These are phyloP conservation scores for Caenorhabditis sp. DNA, from an alignment of 2,888 invertebrate species.

Conservation along the genomic window DNA sequence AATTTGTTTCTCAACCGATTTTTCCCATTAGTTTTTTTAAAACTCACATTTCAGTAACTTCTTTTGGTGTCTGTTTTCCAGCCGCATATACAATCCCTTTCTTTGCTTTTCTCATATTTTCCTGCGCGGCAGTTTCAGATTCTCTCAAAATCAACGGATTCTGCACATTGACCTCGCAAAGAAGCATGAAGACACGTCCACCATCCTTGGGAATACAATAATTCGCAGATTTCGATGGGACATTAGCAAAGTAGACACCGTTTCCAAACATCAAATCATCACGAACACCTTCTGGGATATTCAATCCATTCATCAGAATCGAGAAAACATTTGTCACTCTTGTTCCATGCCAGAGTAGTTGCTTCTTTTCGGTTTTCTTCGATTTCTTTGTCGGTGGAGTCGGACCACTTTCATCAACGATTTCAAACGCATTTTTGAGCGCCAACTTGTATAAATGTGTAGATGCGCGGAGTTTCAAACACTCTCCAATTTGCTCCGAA, in stretches of 20 bases:
- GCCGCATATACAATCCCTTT: constrained; percentile 33
- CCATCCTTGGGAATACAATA: constrained; percentile 29
- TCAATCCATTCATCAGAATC: constrained; percentile 38
- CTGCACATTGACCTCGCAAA: constrained; percentile 31
- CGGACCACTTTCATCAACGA: not conserved
- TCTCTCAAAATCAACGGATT: constrained; percentile 25
- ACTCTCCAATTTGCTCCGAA: constrained; percentile 17
- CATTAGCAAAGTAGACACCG: constrained; percentile 41
- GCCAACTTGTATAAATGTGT: constrained; percentile 21
- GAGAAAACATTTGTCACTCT: constrained; percentile 42
- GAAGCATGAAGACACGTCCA: constrained; percentile 24
- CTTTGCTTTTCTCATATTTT: constrained; percentile 11
- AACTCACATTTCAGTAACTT: constrained; percentile 28
- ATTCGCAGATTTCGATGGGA: constrained; percentile 39
- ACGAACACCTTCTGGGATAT: constrained; percentile 27
- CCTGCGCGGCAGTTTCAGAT: constrained; percentile 17
- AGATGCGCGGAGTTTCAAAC: constrained; percentile 23
- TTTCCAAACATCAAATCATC: constrained; percentile 40
- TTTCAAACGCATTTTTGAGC: constrained; percentile 20
- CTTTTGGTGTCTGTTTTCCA: constrained; percentile 21
- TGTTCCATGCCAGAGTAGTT: constrained; percentile 40
- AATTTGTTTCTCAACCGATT: too few species aligned
- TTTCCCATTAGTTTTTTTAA: not conserved
- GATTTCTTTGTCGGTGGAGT: not conserved
- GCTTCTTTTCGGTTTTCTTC: not conserved